Conservation (phyloP, 2,888 invertebrate species). For the Apoda limacodes region DNA sequence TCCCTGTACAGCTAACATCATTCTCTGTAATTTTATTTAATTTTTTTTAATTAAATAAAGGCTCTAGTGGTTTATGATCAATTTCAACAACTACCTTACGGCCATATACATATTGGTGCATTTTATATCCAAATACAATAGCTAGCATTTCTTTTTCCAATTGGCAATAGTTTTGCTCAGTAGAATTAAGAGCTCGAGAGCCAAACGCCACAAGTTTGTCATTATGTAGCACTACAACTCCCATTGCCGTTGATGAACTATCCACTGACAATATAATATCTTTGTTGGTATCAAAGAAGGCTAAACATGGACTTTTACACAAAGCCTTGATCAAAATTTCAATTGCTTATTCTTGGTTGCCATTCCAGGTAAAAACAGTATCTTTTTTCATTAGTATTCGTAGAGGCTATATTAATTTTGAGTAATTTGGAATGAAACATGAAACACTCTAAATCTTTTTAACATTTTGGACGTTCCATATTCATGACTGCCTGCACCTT, state of each 20-base stretch:
- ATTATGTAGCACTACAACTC: slow-evolving; percentile 16
- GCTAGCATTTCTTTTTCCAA: slow-evolving; percentile 9
- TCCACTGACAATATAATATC: slow-evolving; percentile 10
- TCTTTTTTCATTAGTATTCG: slow-evolving; percentile 10
- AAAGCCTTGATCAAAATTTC: too few relatives aligned
- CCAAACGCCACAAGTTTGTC: slow-evolving; percentile 16
- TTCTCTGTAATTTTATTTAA: slow-evolving; percentile 7
- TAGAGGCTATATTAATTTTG: slow-evolving; percentile 8
- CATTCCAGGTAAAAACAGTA: slow-evolving; percentile 9
- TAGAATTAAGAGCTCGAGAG: slow-evolving; percentile 7
- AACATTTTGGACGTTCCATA: slow-evolving; percentile 4
- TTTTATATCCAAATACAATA: slow-evolving; percentile 13
- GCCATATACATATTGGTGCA: slow-evolving; percentile 17
- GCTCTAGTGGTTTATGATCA: slow-evolving; percentile 14
- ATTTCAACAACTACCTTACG: slow-evolving; percentile 14
- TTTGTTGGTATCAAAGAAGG: slow-evolving; percentile 10
- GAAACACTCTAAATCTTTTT: slow-evolving; percentile 10
- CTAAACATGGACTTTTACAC: slow-evolving; percentile 10
- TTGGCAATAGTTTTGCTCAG: slow-evolving; percentile 6
- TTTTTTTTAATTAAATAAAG: slow-evolving; percentile 11
- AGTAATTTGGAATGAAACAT: slow-evolving; percentile 13
- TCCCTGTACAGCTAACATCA: slow-evolving; percentile 9
- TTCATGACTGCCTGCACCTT: slow-evolving; percentile 1
- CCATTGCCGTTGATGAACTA: slow-evolving; percentile 8
- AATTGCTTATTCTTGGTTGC: slow-evolving; percentile 10